Conservation (phyloP, 1,140 invertebrate species). For the Akabosia matsudoensis region DNA sequence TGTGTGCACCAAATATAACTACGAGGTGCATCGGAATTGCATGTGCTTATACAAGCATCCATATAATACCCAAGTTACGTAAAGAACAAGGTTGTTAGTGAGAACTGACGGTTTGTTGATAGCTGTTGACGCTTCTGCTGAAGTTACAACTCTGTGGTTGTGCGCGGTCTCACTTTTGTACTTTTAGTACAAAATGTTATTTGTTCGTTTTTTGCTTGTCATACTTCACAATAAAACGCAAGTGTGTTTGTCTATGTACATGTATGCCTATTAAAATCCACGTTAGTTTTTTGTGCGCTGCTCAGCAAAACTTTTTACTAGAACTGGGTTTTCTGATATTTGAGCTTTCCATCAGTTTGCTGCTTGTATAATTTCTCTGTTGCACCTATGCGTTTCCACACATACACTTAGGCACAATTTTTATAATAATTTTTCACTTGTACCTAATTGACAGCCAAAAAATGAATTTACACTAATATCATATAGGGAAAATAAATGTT, state of each 20-base stretch:
- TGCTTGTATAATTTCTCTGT: too few species aligned
- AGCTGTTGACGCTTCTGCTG: constrained; percentile 8
- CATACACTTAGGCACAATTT: too few species aligned
- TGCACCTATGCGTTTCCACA: too few species aligned
- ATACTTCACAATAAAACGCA: neutral
- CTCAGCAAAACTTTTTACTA: neutral
- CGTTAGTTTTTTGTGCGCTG: too few species aligned
- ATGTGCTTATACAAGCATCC: neutral
- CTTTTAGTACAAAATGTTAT: constrained; percentile 13
- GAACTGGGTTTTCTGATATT: too few species aligned
- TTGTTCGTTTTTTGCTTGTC: neutral
- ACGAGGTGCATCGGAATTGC: neutral
- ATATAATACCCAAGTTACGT: neutral
- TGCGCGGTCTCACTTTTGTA: constrained; percentile 19
- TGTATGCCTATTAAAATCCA: too few species aligned
- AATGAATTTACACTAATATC: too few species aligned
- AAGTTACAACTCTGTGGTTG: neutral
- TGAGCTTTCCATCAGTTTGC: too few species aligned
- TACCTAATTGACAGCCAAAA: too few species aligned
- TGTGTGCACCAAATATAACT: neutral
- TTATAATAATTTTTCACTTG: too few species aligned
- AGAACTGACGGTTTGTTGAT: neutral
- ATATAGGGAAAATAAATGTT: too few species aligned
- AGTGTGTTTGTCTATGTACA: too few species aligned
- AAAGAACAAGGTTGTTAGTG: constrained; percentile 15